A percentile compares a stretch with the other conserved stretches of the same genome.
Evolutionary conservation across 2,113 vertebrate species (phyloP).

Genomic region (Mastomys natalensis): DNA sequence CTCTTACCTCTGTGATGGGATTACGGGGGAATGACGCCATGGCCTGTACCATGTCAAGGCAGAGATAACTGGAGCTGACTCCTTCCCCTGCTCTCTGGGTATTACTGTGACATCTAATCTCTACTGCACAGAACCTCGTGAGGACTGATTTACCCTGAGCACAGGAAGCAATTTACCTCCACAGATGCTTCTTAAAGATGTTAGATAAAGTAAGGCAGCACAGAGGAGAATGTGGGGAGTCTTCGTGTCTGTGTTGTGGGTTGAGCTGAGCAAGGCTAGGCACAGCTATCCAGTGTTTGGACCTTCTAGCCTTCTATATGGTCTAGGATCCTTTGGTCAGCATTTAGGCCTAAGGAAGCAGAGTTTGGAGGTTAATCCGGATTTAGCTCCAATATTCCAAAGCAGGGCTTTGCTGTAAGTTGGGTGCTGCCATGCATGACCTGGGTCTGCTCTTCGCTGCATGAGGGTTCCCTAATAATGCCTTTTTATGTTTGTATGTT

Average conservation of each 20-base stretch:
- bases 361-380: neutral
- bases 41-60: neutral
- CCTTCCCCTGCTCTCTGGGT: neutral
- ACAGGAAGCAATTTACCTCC: neutral
- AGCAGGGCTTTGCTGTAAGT: neutral
- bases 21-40: neutral
- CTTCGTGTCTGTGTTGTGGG: neutral
- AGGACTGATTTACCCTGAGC: neutral
- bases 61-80: neutral
- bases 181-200: neutral
- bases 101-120: neutral
- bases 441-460: neutral
- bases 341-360: neutral
- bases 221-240: neutral
- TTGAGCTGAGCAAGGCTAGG: neutral
- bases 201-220: neutral
- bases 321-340: neutral
- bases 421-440: neutral
- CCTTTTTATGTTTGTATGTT: neutral
- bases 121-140: neutral
- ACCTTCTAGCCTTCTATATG: neutral
- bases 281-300: neutral
- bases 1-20: neutral
- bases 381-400: neutral
- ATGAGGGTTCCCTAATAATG: neutral